These are phyloP conservation scores for Formica selysi DNA, from an alignment of 1,140 invertebrate genomes.

Conservation along the genomic window DNA sequence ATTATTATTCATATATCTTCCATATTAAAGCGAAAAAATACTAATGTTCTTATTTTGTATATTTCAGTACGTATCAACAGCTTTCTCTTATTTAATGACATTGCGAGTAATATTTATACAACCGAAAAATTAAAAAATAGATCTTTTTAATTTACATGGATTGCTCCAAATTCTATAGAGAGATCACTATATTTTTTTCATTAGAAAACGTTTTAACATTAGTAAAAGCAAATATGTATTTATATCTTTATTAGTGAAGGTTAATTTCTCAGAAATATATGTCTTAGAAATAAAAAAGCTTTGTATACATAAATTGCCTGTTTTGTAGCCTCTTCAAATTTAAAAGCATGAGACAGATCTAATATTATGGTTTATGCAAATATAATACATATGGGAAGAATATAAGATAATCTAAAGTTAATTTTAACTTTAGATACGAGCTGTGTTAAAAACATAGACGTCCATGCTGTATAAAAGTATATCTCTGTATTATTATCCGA, in stretches of 20 bases:
- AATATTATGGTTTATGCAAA: too few relatives aligned
- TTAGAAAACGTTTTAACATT: neutral
- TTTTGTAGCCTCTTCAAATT: neutral
- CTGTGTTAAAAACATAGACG: too few relatives aligned
- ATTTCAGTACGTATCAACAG: slow-evolving; percentile 64
- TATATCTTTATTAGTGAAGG: slow-evolving; percentile 1
- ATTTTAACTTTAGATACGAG: too few relatives aligned
- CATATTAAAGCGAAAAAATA: neutral
- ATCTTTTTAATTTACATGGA: neutral
- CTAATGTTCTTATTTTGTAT: slow-evolving; percentile 2
- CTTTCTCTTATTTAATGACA: slow-evolving; percentile 87
- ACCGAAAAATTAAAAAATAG: neutral
- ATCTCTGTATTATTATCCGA: too few relatives aligned
- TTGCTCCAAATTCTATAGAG: neutral
- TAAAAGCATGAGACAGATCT: too few relatives aligned
- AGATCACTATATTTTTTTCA: slow-evolving; percentile 2
- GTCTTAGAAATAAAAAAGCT: neutral
- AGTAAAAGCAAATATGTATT: neutral
- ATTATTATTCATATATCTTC: neutral
- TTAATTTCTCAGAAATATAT: neutral
- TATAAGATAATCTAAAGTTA: too few relatives aligned
- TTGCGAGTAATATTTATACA: slow-evolving; percentile 22
- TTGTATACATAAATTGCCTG: neutral
- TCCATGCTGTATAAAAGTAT: too few relatives aligned
- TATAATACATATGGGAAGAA: too few relatives aligned